Evolutionary conservation across 2,113 vertebrate species (phyloP), one percentile per base, ranked within the genome.

Genomic region (Gulo gulo): DNA sequence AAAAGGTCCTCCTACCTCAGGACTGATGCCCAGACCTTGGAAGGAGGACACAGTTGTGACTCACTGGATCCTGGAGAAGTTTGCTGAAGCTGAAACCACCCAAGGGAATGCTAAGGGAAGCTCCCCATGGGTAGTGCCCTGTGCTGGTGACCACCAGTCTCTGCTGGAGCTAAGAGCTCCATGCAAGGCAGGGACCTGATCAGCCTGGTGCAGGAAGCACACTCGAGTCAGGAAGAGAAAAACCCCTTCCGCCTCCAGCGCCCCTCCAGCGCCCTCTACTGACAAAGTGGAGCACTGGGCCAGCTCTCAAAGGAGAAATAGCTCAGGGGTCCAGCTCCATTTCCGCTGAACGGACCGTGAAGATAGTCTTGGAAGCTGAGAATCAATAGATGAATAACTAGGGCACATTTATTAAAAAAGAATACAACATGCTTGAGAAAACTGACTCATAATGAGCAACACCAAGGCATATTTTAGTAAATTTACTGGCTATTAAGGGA

Each of bases 141-240:
- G 34, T 23, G n/a, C 47, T 52, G 50, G 4, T 67, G 84, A 69
- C 69, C 55, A 34, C 81, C 63, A 69, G 61, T 45, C 10, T 10
- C 93, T 5, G 36, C 7, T 13, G 50, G 36, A 55, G n/a, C 57
- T 45, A 23, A 80, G 12, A 15, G 18, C 31, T 63, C 42, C 55
- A 1, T 1, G 23, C 50, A 20, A 6, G 0, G 29, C 12, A 74
- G 4, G 3, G 13, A 10, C 76, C 4, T 14, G 50, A 20, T 10
- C 4, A 82, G 8, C 47, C 69, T 20, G 73, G 26, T 10, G 36
- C 81, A 13, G 3, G 24, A 71, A 42, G n/a, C 52, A 20, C 50
- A 7, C 36, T 12, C 0, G 23, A 34, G 45, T 36, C 36, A 4
- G 24, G 71, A 31, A 59, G 26, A 52, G 59, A 79, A n/a, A 29